Evolutionary conservation across 1,140 invertebrate genomes (phyloP).

Genomic region (Mamestra configurata): DNA sequence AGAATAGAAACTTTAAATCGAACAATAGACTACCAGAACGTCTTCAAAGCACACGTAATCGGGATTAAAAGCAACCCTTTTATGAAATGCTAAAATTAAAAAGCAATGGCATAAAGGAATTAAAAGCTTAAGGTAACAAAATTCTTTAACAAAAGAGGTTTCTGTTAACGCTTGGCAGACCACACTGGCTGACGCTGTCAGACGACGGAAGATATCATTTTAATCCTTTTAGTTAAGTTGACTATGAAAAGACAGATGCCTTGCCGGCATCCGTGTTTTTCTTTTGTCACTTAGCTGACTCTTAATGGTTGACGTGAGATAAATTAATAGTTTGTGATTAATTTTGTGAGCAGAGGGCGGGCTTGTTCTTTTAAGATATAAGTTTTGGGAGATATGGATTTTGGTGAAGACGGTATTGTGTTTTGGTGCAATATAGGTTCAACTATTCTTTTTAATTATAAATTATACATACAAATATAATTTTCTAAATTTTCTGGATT

Average conservation of each 20-base stretch:
- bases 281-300: constrained; percentile 68
- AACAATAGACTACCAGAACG: constrained; percentile 71
- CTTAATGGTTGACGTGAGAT: constrained; percentile 60
- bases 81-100: constrained; percentile 83
- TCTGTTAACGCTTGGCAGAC: constrained; percentile 82
- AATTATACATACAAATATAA: too few species aligned
- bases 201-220: constrained; percentile 86
- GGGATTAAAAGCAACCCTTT: constrained; percentile 85
- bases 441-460: too few species aligned
- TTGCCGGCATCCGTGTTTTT: constrained; percentile 74
- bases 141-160: constrained; percentile 77
- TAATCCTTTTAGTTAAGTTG: constrained; percentile 88
- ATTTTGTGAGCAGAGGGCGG: constrained; percentile 24
- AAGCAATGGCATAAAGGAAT: constrained; percentile 85
- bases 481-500: too few species aligned
- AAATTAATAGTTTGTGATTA: constrained; percentile 57
- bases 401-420: not conserved
- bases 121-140: constrained; percentile 85
- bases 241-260: constrained; percentile 84
- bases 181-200: constrained; percentile 84
- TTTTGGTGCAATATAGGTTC: constrained; percentile 1
- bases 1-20: constrained; percentile 70
- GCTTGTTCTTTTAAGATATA: not conserved
- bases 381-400: not conserved
- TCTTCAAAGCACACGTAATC: constrained; percentile 73